Evolutionary conservation across 2,113 vertebrate genomes (phyloP), one percentile per base, ranked within the genome.

Genomic region (Odocoileus hemionus): DNA sequence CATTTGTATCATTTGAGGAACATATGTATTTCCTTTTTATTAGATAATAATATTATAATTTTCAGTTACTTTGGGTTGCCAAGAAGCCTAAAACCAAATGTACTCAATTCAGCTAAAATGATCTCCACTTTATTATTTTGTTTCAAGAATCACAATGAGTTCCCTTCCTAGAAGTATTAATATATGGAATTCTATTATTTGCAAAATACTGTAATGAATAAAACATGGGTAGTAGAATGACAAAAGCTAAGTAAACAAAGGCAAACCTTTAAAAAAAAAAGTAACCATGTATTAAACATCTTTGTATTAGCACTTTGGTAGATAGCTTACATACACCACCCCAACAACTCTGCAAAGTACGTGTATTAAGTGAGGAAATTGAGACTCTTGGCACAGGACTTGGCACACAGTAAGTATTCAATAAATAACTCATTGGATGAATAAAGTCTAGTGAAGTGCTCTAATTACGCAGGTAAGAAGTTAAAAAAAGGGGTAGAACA

Each of bases 141-240:
- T 80, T 96, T 98, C 83, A 97, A 89, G 33, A 94, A 95, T 94
- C 78, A 91, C 28, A 86, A 33, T 45, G 50, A 47, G 9, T 91
- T 93, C 67, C 39, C 58, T 82, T 93, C 93, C 82, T 76, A 5
- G 43, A 91, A 90, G 39, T 43, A 76, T 76, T 76, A 76, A 26
- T 76, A 88, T 13, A 85, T 36, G 23, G 36, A 85, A 95, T 55
- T 11, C 30, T 89, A 91, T 43, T 85, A 30, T 88, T 54, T 97
- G 45, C 6, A 93, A 93, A 93, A 33, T 74, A 86, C 50, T 47
- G 0, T 87, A 87, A 84, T 47, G 86, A 88, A 84, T 84, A 93
- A 96, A 45, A 78, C 2, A 36, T 60, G 67, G 30, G 52, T 39
- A 57, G 15, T 52, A 61, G 43, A 80, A 39, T 87, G 57, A 96